Conservation (phyloP, 35 echinoderm and acorn worm species). For the Eucidaris tribuloides region DNA sequence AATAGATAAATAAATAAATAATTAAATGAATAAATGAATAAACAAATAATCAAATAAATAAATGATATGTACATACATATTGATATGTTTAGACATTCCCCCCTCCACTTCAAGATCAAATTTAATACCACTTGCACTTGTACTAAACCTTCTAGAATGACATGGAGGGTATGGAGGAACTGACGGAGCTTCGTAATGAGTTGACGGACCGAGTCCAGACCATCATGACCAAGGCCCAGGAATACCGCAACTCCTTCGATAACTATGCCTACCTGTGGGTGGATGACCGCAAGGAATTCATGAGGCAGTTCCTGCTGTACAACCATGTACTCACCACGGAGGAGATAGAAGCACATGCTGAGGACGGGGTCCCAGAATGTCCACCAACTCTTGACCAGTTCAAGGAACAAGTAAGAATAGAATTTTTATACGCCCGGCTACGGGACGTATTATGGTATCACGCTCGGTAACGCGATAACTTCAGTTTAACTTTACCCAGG, state of each 20-base stretch:
- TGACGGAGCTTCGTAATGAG: conserved; percentile 92
- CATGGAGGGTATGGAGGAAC: conserved; percentile 92
- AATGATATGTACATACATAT: too few relatives aligned
- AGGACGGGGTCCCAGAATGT: conserved; percentile 96
- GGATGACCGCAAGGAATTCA: conserved; percentile 98
- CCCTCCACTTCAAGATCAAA: too few relatives aligned
- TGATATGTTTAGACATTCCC: too few relatives aligned
- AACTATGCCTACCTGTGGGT: conserved; percentile 99
- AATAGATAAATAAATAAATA: too few relatives aligned
- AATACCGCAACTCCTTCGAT: conserved; percentile 95
- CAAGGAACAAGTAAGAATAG: conserved; percentile 94
- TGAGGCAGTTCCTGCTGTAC: conserved; percentile 98
- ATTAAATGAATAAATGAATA: too few relatives aligned
- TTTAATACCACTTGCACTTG: too few relatives aligned
- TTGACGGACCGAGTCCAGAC: conserved; percentile 93
- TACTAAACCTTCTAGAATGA: conserved; percentile 56
- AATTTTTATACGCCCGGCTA: too few relatives aligned
- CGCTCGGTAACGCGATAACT: too few relatives aligned
- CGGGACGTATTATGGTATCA: too few relatives aligned
- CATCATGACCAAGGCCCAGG: conserved; percentile 99
- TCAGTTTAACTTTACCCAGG: too few relatives aligned
- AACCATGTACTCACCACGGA: conserved; percentile 98
- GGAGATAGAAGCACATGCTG: conserved; percentile 97
- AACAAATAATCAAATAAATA: too few relatives aligned
- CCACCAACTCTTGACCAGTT: conserved; percentile 95